A percentile compares a stretch with the other conserved stretches of the same genome.
These are phyloP conservation scores for Eurystomus glaucurus DNA, from an alignment of 2,797 vertebrate genomes.

Conservation along the genomic window DNA sequence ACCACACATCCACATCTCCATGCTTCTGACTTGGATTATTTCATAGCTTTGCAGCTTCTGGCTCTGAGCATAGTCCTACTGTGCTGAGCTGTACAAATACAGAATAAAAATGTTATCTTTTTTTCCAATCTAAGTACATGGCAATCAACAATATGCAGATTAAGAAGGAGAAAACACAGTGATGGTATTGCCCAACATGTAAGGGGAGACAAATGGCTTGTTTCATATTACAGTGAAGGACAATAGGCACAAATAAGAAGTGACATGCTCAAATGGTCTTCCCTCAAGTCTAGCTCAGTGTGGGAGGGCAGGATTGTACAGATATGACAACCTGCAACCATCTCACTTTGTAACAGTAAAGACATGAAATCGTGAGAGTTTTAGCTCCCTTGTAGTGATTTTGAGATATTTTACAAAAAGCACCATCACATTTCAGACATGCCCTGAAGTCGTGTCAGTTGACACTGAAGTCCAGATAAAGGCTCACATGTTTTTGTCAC, in stretches of 20 bases:
- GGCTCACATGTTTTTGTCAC: neutral
- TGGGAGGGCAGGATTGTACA: neutral
- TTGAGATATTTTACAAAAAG: neutral
- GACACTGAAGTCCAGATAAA: neutral
- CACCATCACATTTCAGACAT: neutral
- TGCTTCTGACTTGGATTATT: neutral
- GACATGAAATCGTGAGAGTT: rapidly evolving
- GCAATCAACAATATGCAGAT: neutral
- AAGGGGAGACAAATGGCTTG: neutral
- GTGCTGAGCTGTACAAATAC: neutral
- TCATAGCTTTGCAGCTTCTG: neutral
- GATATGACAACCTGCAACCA: neutral
- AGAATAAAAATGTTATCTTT: neutral
- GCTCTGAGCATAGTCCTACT: neutral
- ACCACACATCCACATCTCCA: neutral
- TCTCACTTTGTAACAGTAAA: neutral
- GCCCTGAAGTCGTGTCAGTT: neutral
- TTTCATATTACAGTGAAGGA: neutral
- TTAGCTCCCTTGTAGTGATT: neutral
- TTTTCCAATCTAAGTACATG: neutral
- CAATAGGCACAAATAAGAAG: neutral
- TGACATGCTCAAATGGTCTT: neutral
- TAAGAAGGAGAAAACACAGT: neutral
- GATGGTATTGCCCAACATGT: rapidly evolving
- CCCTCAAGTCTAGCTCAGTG: neutral